Base-by-base conservation (phyloP, 2,888 invertebrate species). In the Sesia bembeciformis region DNA sequence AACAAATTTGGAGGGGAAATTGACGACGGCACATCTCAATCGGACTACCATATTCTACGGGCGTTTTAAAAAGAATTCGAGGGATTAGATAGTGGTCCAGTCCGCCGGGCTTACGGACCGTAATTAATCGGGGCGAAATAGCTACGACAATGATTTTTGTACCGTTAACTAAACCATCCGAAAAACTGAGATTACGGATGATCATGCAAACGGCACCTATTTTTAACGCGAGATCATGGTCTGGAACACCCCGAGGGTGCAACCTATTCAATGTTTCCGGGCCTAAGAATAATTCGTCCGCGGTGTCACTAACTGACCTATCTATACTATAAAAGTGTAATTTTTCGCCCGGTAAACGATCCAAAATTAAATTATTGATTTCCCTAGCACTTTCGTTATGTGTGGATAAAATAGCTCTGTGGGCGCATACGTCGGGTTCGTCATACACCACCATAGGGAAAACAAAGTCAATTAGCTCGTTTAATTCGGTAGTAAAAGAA, bases 111-210 rank as follows among this genome's bases (percentile, higher is more conserved):
- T 54, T 55, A n/a, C 53, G 55, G 51, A 58, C 58, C 8, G 46
- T 58, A 41, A 56, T 56, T 39, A 58, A 40, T 40, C 49, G 53
- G 40, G 54, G 58, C 4, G 53, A 54, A 38, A 53, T 55, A n/a
- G 42, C 4, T 4, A 56, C 54, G 40, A 57, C 40, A 39, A 57
- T 55, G 43, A 59, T 56, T 56, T 57, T 57, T 38, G 56, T 59
- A 39, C 59, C 59, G 52, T 57, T 57, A 5, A 57, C 53, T 42
- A 59, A 54, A 39, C 56, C 41, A 41, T 58, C 56, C 5, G 56
- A 38, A 38, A 58, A 58, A 52, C 58, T 58, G 23, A 58, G 52
- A 40, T 58, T 58, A 46, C 58, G 58, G 5, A 52, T 58, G 5
- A 56, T 53, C 54, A 58, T 56, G 46, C 56, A 58, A 40, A 58